A percentile compares a stretch with the other conserved stretches of the same genome.
phyloP scores from a whole-genome alignment of 1,140 invertebrate genomes.

The Varroa destructor region DNA sequence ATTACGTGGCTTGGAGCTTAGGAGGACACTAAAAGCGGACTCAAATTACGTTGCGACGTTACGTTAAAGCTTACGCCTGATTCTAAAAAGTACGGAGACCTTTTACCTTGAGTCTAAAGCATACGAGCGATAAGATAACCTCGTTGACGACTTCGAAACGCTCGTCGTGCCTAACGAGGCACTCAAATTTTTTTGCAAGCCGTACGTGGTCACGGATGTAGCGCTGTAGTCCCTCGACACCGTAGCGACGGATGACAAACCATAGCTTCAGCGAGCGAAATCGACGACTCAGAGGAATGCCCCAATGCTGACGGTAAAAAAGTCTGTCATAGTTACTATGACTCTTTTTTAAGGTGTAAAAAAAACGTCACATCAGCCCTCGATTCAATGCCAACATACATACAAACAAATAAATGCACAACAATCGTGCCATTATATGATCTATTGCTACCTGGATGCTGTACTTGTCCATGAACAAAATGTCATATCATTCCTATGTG shows the following conservation, averaged over 20 bases:
- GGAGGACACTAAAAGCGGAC: neutral
- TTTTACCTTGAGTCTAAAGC: slow-evolving; percentile 58
- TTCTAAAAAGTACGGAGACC: neutral
- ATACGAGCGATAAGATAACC: slow-evolving; percentile 55
- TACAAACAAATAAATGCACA: neutral
- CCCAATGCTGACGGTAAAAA: slow-evolving; percentile 63
- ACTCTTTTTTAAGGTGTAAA: neutral
- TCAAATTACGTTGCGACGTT: neutral
- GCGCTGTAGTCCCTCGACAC: slow-evolving; percentile 76
- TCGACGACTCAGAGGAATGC: slow-evolving; percentile 80
- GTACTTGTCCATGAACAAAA: neutral
- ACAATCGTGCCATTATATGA: neutral
- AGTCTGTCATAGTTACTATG: neutral
- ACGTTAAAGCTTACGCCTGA: neutral
- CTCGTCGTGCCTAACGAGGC: slow-evolving; percentile 62
- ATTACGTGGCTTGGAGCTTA: neutral
- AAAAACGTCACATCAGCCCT: neutral
- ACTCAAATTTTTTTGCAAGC: slow-evolving; percentile 84
- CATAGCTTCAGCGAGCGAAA: slow-evolving; percentile 89
- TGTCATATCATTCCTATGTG: no score
- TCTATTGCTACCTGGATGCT: neutral
- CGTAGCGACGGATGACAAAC: slow-evolving; percentile 89
- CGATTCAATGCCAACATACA: slow-evolving; percentile 13
- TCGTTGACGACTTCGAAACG: slow-evolving; percentile 89
- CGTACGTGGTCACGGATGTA: slow-evolving; percentile 73